Evolutionary conservation across 2,113 vertebrate species (phyloP).

Genomic region (Gallinago undulata): DNA sequence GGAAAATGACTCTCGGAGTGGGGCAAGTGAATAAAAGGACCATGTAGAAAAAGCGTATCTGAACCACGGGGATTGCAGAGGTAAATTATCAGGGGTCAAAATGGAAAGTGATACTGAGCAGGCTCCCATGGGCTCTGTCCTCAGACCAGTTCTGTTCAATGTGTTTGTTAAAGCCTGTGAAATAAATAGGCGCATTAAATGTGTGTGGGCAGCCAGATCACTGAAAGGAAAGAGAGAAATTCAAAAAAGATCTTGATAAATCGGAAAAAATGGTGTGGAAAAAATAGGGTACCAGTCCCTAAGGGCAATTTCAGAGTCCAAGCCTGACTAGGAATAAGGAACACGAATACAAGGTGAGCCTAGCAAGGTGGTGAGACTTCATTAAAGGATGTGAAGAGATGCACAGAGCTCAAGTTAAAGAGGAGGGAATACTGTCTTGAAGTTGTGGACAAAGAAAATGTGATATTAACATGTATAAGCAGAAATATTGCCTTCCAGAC

Average conservation of each 20-base stretch:
- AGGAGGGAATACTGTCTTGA: not conserved
- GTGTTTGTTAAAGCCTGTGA: rapidly evolving
- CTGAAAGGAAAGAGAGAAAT: not conserved
- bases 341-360: rapidly evolving
- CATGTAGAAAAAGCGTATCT: not conserved
- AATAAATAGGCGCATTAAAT: constrained; percentile 23
- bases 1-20: not conserved
- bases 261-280: not conserved
- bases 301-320: not conserved
- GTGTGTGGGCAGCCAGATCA: not conserved
- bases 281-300: not conserved
- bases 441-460: not conserved
- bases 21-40: constrained; percentile 18
- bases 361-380: not conserved
- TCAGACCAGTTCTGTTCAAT: not conserved
- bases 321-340: not conserved
- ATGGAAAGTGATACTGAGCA: not conserved
- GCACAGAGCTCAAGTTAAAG: not conserved
- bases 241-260: not conserved
- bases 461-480: not conserved
- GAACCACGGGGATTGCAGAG: not conserved
- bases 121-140: not conserved
- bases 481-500: not conserved
- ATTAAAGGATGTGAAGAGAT: not conserved
- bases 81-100: constrained; percentile 25